These are phyloP conservation scores for Thumatha senex DNA, from an alignment of 2,888 invertebrate species.

Conservation along the genomic window DNA sequence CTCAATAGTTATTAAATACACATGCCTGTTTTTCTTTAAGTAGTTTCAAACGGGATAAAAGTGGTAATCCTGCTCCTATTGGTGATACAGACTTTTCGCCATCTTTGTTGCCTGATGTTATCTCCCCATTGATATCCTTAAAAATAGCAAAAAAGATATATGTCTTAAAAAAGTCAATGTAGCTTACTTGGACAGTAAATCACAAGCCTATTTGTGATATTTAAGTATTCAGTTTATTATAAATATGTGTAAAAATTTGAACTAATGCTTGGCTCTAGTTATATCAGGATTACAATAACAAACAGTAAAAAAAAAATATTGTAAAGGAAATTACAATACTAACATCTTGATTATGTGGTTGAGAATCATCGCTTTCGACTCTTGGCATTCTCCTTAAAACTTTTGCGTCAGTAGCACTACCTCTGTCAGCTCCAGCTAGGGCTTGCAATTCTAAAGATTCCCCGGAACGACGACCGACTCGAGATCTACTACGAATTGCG, in stretches of 20 bases:
- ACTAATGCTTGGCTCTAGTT: no score
- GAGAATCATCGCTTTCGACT: slow-evolving; percentile 88
- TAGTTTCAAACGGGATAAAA: slow-evolving; percentile 89
- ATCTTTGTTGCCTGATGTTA: slow-evolving; percentile 76
- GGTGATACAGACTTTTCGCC: slow-evolving; percentile 87
- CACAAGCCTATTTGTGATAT: no score
- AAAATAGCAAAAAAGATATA: slow-evolving; percentile 16
- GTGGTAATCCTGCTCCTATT: slow-evolving; percentile 92
- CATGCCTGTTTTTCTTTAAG: slow-evolving; percentile 92
- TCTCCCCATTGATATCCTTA: slow-evolving; percentile 73
- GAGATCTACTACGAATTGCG: slow-evolving; percentile 82
- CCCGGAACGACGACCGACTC: slow-evolving; percentile 82
- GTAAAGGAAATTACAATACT: neutral
- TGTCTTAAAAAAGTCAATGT: no score
- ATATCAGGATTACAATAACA: no score
- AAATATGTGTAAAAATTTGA: no score
- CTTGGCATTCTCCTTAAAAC: slow-evolving; percentile 88
- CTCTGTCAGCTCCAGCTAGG: slow-evolving; percentile 65
- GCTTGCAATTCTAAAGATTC: slow-evolving; percentile 85
- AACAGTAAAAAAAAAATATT: no score
- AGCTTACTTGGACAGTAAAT: no score
- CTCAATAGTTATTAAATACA: no score
- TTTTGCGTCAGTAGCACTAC: slow-evolving; percentile 71
- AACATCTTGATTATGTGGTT: slow-evolving; percentile 65
- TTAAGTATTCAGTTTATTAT: no score